A percentile compares a stretch with the other conserved stretches of the same genome.
Conservation (phyloP, 2,888 invertebrate genomes). For the Altica lythri region DNA sequence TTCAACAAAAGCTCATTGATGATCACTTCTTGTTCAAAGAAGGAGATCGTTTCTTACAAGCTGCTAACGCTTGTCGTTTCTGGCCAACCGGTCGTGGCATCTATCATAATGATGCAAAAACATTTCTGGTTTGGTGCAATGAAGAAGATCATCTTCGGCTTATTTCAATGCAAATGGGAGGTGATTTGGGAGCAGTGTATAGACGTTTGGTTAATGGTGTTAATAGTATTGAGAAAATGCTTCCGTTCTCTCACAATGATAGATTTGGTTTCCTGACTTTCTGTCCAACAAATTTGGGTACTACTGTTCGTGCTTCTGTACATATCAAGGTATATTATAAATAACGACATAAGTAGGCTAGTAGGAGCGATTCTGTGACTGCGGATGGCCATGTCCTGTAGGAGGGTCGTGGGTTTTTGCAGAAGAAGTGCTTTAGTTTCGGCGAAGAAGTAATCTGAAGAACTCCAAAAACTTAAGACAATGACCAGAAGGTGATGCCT, state of each 20-base stretch:
- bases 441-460: too few species aligned
- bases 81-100: conserved; percentile 95
- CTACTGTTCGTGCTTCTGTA: conserved; percentile 71
- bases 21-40: conserved; percentile 98
- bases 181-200: conserved; percentile 81
- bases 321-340: too few species aligned
- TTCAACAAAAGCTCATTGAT: conserved; percentile 79
- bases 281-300: conserved; percentile 74
- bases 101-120: conserved; percentile 93
- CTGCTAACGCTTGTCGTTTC: conserved; percentile 90
- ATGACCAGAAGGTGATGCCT: too few species aligned
- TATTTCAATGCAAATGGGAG: conserved; percentile 97
- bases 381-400: too few species aligned
- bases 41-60: conserved; percentile 85
- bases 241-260: conserved; percentile 63
- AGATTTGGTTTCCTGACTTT: conserved; percentile 72
- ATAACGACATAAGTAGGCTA: too few species aligned
- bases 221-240: conserved; percentile 58
- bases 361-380: too few species aligned
- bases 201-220: conserved; percentile 60
- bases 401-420: too few species aligned
- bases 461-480: too few species aligned
- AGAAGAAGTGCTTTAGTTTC: too few species aligned
- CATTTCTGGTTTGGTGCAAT: conserved; percentile 95
- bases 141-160: conserved; percentile 97